Percentiles rank a stretch among this genome's conserved stretches.
phyloP scores from a whole-genome alignment of 1,140 invertebrate genomes.

The Penaeus indicus region DNA sequence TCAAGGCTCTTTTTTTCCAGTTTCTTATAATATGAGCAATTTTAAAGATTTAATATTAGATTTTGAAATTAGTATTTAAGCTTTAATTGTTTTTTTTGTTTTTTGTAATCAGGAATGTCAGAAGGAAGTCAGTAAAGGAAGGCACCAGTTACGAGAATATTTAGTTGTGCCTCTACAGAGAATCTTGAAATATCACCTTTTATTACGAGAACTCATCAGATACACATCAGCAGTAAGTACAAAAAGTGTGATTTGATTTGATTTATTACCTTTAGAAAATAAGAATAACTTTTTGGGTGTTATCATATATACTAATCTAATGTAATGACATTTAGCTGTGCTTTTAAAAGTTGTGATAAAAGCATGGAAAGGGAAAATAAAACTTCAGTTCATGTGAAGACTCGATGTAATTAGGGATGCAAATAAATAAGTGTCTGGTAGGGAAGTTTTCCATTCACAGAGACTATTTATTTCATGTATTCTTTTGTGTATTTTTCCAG shows the following conservation, averaged over 20 bases:
- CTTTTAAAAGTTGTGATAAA: too few species aligned
- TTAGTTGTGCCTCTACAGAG: constrained; percentile 98
- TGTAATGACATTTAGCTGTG: too few species aligned
- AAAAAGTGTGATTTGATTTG: constrained; percentile 11
- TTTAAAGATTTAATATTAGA: neutral
- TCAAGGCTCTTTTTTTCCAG: too few species aligned
- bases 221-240: constrained; percentile 83
- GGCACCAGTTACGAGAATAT: constrained; percentile 94
- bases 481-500: constrained; percentile 70
- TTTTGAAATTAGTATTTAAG: constrained; percentile 27
- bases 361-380: too few species aligned
- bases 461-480: neutral
- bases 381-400: too few species aligned
- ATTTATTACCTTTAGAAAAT: too few species aligned
- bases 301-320: too few species aligned
- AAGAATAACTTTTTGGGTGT: too few species aligned
- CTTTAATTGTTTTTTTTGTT: constrained; percentile 66
- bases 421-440: too few species aligned
- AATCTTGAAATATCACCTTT: constrained; percentile 95
- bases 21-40: too few species aligned
- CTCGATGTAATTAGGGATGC: too few species aligned
- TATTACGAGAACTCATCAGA: constrained; percentile 92
- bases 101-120: constrained; percentile 83
- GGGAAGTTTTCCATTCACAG: too few species aligned
- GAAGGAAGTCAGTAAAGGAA: constrained; percentile 92